Evolutionary conservation across 2,888 invertebrate species (phyloP).

Genomic region (Stenotaenia linearis): DNA sequence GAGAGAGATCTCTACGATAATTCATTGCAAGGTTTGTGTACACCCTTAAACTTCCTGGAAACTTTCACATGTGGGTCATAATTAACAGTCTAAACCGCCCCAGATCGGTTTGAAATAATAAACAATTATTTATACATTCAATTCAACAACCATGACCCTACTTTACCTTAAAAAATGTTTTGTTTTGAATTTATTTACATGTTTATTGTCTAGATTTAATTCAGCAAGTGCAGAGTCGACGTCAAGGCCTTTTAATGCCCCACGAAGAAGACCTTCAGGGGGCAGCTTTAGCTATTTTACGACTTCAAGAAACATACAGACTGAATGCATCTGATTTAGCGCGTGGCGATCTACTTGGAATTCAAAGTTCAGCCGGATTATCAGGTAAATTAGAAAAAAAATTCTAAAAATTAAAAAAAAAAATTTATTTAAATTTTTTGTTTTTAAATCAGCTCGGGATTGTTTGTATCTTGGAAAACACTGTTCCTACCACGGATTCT

Average conservation of each 20-base stretch:
- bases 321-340: constrained; percentile 41
- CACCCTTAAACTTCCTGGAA: background rate
- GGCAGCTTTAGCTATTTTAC: constrained; percentile 43
- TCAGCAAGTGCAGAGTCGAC: background rate
- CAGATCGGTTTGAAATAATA: background rate
- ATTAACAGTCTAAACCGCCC: background rate
- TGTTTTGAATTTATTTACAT: background rate
- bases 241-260: constrained; percentile 38
- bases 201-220: background rate
- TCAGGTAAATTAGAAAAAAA: background rate
- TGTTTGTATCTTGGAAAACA: constrained; percentile 47
- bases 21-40: constrained; percentile 5
- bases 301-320: constrained; percentile 43
- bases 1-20: constrained; percentile 20
- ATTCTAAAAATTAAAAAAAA: background rate
- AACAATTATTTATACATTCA: too few relatives aligned
- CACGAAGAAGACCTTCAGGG: constrained; percentile 42
- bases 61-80: background rate
- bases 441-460: constrained; percentile 42
- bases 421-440: background rate
- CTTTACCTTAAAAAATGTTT: background rate
- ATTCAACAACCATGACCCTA: background rate
- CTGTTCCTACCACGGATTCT: constrained; percentile 43
- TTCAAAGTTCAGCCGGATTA: constrained; percentile 37
- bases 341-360: constrained; percentile 39